Evolutionary conservation across 2,113 vertebrate genomes (phyloP).

Genomic region (Coryphaenoides rupestris): DNA sequence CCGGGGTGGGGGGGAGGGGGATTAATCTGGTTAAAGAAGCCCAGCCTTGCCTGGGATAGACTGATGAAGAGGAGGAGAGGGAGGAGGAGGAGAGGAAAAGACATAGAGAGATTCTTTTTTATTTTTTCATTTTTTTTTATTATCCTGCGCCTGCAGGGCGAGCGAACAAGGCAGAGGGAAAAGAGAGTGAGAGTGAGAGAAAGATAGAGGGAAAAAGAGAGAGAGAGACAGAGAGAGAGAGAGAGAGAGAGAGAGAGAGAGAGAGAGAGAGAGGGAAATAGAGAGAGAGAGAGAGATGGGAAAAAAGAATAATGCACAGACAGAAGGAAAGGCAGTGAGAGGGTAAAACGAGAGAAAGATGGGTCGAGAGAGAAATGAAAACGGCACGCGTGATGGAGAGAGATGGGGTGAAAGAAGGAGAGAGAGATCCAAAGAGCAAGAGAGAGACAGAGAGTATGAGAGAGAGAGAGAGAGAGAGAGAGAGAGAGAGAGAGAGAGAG

Average conservation of each 20-base stretch:
- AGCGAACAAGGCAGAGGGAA: background rate
- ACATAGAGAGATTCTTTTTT: constrained; percentile 18
- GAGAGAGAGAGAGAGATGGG: too few relatives aligned
- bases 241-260: background rate
- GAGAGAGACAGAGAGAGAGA: background rate
- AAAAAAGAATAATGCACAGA: too few relatives aligned
- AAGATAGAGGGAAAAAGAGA: background rate
- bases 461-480: constrained; percentile 25
- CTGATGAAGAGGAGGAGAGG: constrained; percentile 47
- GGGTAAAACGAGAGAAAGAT: too few relatives aligned
- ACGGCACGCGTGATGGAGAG: too few relatives aligned
- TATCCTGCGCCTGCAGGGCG: constrained; percentile 5
- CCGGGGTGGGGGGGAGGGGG: constrained; percentile 13
- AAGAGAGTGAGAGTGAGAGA: background rate
- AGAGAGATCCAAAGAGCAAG: constrained; percentile 28
- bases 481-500: background rate
- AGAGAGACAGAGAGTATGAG: constrained; percentile 37
- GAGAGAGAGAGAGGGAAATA: background rate
- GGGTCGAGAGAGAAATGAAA: too few relatives aligned
- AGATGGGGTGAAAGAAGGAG: too few relatives aligned
- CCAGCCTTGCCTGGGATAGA: constrained; percentile 54
- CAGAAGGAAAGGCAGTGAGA: too few relatives aligned
- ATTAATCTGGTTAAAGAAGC: constrained; percentile 70
- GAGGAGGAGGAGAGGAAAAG: background rate
- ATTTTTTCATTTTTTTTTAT: constrained; percentile 25